Base-by-base conservation (phyloP, 2,113 vertebrate species). In the Ellobius talpinus region DNA sequence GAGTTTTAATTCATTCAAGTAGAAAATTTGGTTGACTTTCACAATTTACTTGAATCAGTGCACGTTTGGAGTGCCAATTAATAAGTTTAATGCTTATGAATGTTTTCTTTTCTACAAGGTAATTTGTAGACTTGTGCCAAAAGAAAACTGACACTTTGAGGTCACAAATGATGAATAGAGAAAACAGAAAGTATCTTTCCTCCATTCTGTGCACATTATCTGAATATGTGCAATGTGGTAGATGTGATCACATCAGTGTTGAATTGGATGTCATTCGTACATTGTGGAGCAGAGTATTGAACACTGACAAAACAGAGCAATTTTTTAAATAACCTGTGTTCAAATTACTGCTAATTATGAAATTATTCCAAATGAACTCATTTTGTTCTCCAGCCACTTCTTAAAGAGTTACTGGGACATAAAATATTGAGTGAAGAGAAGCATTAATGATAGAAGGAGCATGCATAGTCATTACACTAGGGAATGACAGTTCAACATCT, bases 281-380 rank as follows among this genome's bases (percentile, higher is more conserved):
- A 82, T n/a, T 90, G 26, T 63, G n/a, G 24, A 87, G 45, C 10
- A 95, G 58, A 96, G 89, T 89, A 81, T 93, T 96, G 36, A 73
- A 63, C 76, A 95, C 47, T 84, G 24, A 88, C 91, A 63, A 74
- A 55, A 77, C 91, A 97, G n/a, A 98, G 77, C 17, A 36, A 42
- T 11, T 95, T 98, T 95, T 94, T 39, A 94, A 96, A 94, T 50
- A 97, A 89, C 5, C 3, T 72, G 70, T 19, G 12, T 95, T 92
- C 91, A 82, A 84, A 94, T 76, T 79, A 65, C 58, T 87, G 65
- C 52, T 93, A 97, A 97, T 97, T 98, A 96, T 16, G n/a, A 98
- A 97, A 97, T 97, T 95, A 90, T 92, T 55, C 66, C 91, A 95
- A 79, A 97, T 87, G n/a, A 52, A 55, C 90, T 96, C 93, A 3